A percentile compares a stretch with the other conserved stretches of the same genome.
phyloP scores from a whole-genome alignment of 2,113 vertebrate genomes.

The Emydocephalus ijimae region DNA sequence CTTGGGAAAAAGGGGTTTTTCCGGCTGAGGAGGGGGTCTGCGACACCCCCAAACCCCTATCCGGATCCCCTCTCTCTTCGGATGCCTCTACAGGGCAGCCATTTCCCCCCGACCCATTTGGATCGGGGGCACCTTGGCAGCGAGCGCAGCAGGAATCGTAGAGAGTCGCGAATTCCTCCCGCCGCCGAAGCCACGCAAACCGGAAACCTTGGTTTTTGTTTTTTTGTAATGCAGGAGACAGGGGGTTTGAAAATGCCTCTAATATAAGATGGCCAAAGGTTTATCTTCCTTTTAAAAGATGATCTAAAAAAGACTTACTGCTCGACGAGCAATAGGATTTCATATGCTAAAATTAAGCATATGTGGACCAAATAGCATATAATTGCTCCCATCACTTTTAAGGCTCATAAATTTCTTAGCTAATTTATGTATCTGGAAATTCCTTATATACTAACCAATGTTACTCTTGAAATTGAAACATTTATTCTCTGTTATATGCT shows the following conservation, averaged over 20 bases:
- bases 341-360: neutral
- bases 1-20: no score
- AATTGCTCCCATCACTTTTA: neutral
- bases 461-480: neutral
- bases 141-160: no score
- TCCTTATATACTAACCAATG: neutral
- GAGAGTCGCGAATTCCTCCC: no score
- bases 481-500: neutral
- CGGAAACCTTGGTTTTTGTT: no score
- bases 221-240: neutral
- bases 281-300: neutral
- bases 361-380: neutral
- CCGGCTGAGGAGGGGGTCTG: no score
- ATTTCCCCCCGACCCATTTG: no score
- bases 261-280: neutral
- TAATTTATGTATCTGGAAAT: neutral
- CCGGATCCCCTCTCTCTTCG: no score
- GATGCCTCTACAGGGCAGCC: no score
- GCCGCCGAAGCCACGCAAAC: no score
- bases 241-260: neutral
- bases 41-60: no score
- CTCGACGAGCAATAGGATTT: neutral
- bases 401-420: neutral
- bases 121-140: no score
- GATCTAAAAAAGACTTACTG: neutral